These are phyloP conservation scores for Adelosebastes latens DNA, from an alignment of 2,797 vertebrate genomes.

Conservation along the genomic window DNA sequence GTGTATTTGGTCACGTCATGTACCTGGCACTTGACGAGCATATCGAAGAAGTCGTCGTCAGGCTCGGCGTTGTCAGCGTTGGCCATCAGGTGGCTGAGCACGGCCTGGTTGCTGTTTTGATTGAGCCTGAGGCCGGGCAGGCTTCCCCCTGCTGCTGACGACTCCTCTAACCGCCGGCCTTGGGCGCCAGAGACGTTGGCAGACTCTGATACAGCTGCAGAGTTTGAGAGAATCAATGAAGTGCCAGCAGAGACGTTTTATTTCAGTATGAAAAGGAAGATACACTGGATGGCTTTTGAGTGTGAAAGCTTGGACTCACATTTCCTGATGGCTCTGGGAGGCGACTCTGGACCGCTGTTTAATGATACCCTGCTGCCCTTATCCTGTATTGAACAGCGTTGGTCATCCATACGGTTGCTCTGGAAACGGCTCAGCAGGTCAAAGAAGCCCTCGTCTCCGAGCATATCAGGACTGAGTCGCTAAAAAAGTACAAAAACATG, in stretches of 20 bases:
- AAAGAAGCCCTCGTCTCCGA: constrained; percentile 95
- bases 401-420: constrained; percentile 98
- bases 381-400: constrained; percentile 89
- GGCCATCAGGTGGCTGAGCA: constrained; percentile 88
- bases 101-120: constrained; percentile 75
- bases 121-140: constrained; percentile 88
- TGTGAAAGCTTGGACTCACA: constrained; percentile 74
- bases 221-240: not conserved
- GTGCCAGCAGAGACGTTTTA: not conserved
- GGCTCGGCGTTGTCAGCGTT: constrained; percentile 83
- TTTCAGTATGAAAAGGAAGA: not conserved
- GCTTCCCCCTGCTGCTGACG: constrained; percentile 80
- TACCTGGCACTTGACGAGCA: constrained; percentile 95
- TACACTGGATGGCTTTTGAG: not conserved
- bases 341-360: constrained; percentile 69
- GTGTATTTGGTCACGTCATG: not conserved
- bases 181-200: constrained; percentile 84
- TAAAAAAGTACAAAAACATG: constrained; percentile 55
- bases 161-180: constrained; percentile 87
- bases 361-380: constrained; percentile 77
- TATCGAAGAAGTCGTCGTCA: constrained; percentile 95
- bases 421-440: constrained; percentile 96
- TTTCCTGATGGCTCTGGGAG: constrained; percentile 84
- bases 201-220: constrained; percentile 83
- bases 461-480: constrained; percentile 84